phyloP scores from a whole-genome alignment of 2,797 vertebrate genomes.

The Mus spretus region DNA sequence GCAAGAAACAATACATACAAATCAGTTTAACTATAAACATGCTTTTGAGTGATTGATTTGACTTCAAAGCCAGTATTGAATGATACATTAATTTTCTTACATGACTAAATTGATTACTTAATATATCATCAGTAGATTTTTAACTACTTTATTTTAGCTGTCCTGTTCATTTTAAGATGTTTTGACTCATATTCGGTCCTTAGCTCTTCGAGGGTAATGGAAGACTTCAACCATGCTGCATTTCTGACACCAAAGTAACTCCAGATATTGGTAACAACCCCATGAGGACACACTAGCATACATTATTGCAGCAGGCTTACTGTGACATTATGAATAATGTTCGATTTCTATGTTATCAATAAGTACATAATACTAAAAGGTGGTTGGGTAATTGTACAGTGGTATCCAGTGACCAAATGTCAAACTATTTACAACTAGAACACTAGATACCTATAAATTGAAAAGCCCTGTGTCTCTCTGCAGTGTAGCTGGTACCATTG shows the following conservation, averaged over 20 bases:
- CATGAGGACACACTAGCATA: not conserved
- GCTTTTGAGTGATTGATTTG: not conserved
- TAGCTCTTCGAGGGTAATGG: not conserved
- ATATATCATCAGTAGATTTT: not conserved
- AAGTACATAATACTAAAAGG: not conserved
- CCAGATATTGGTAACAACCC: not conserved
- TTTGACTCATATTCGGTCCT: not conserved
- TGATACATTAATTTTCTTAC: not conserved
- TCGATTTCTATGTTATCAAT: not conserved
- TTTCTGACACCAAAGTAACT: not conserved
- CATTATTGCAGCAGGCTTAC: not conserved
- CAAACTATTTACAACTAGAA: not conserved
- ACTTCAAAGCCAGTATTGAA: conserved; percentile 5
- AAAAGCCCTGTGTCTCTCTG: not conserved
- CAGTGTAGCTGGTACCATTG: not conserved
- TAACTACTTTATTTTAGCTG: not conserved
- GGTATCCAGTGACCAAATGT: not conserved
- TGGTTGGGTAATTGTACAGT: not conserved
- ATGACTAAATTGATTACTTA: not conserved
- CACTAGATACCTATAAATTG: not conserved
- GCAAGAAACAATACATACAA: not conserved
- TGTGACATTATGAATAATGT: not conserved
- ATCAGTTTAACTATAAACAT: not conserved
- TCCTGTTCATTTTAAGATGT: not conserved
- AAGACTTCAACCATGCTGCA: not conserved